Base-by-base conservation (phyloP, 2,888 invertebrate genomes). In the Hemistola chrysoprasaria region DNA sequence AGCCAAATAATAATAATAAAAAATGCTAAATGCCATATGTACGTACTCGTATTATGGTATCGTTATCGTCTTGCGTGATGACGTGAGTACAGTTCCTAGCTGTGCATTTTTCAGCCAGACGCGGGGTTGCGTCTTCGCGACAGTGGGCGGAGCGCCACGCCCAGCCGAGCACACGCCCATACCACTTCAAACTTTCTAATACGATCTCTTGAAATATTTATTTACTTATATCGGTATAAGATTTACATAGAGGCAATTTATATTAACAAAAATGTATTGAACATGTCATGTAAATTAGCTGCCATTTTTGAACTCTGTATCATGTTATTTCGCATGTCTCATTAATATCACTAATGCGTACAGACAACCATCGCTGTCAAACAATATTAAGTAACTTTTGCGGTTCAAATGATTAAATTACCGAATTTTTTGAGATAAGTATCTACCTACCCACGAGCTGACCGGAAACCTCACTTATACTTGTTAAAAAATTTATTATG, bases 81-180 rank as follows among this genome's bases (percentile, higher is more conserved):
- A n/a, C n/a, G n/a, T n/a, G n/a, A n/a, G n/a, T n/a, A n/a, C n/a
- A n/a, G n/a, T n/a, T n/a, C n/a, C n/a, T 3, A 16, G 2, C 16
- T 47, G 40, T 45, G 59, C 60, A 71, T 73, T 84, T 85, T 84
- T 82, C 76, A 72, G 56, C 62, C 50, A 2, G 2, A 4, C 53
- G 64, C 53, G 54, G 59, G 59, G 62, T 57, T 53, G 54, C 71
- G 75, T 84, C 84, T 82, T 86, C 73, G 66, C 74, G 76, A 74
- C 70, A 58, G 65, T 65, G 61, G 81, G 83, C 78, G 85, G 77
- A 51, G 55, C 65, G 75, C 68, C 78, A 68, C 85, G 84, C 84
- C 84, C 77, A 78, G 68, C 54, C 55, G 36, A 34, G 55, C 60
- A 56, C 71, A 82, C 86, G 85, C 85, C 85, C 78, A 71, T 66